Base-by-base conservation (phyloP, 2,113 vertebrate genomes). In the Todiramphus chloris region DNA sequence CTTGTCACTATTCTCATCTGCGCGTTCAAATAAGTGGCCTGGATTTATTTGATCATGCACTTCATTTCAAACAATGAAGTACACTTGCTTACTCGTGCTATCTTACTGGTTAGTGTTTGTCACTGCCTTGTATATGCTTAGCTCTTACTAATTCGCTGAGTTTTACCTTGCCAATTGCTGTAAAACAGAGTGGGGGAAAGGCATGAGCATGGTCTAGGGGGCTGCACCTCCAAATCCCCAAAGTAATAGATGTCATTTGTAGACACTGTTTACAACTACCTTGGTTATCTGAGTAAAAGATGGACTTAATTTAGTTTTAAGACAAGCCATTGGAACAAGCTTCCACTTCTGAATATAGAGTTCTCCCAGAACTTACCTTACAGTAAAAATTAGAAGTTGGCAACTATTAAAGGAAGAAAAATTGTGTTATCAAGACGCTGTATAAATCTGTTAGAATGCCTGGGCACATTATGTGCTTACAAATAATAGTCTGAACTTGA, bases 41-140 rank as follows among this genome's bases (percentile, higher is more conserved):
- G 74, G 17, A 76, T 96, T 91, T 94, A 41, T 90, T 90, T 85
- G 58, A 50, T 70, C 17, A 8, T 48, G 72, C 20, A 8, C 27
- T 50, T 90, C 53, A 77, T 96, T 50, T 88, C 60, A 50, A 62
- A n/a, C 20, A 68, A 37, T 68, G 16, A 86, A 90, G 20, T 53
- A 43, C 7, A 4, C 6, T 41, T 64, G 30, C 41, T 85, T 83
- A 10, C 16, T 74, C 87, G 5, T 0, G 0, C 55, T 50, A 7
- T n/a, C 18, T 82, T 79, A 66, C 31, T 17, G 90, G 39, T 18
- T 37, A 13, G 19, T 23, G 14, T 41, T 96, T 88, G 33, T 80
- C 50, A 23, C 37, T 53, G 23, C 9, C 51, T 67, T n/a, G 21
- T 53, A 27, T 64, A 6, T 69, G 28, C 55, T 91, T 83, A 25